phyloP scores from a whole-genome alignment of 2,797 vertebrate species.

The Pseudochaenichthys georgianus region DNA sequence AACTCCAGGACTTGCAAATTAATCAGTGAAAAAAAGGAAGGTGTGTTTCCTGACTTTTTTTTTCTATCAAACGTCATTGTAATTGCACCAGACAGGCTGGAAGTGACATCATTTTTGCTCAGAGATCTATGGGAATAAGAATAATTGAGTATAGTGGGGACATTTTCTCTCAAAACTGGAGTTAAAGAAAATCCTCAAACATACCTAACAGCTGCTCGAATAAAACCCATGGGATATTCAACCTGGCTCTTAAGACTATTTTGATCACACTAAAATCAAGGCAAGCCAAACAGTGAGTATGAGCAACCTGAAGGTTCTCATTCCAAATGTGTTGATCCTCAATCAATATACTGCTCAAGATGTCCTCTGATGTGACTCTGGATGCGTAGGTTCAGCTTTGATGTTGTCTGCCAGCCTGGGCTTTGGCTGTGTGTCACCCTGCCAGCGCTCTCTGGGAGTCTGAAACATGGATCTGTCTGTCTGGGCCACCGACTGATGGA shows the following conservation, averaged over 20 bases:
- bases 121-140: not conserved
- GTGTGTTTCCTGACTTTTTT: not conserved
- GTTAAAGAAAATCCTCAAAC: constrained; percentile 7
- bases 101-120: not conserved
- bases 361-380: constrained; percentile 49
- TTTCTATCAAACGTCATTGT: not conserved
- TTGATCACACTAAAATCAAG: constrained; percentile 45
- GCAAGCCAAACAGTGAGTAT: constrained; percentile 42
- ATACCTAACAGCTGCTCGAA: constrained; percentile 24
- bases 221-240: constrained; percentile 21
- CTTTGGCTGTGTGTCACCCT: constrained; percentile 43
- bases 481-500: constrained; percentile 48
- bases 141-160: not conserved
- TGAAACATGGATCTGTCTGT: constrained; percentile 42
- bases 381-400: constrained; percentile 51
- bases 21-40: not conserved
- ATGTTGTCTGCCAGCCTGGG: constrained; percentile 48
- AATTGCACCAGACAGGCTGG: not conserved
- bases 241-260: constrained; percentile 5
- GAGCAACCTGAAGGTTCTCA: constrained; percentile 35
- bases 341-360: constrained; percentile 41
- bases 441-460: constrained; percentile 48
- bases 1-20: no score
- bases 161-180: not conserved
- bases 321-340: constrained; percentile 41